Percentiles rank a stretch among this genome's conserved stretches.
Evolutionary conservation across 2,888 invertebrate genomes (phyloP).

Genomic region (Microdon myrmicae): DNA sequence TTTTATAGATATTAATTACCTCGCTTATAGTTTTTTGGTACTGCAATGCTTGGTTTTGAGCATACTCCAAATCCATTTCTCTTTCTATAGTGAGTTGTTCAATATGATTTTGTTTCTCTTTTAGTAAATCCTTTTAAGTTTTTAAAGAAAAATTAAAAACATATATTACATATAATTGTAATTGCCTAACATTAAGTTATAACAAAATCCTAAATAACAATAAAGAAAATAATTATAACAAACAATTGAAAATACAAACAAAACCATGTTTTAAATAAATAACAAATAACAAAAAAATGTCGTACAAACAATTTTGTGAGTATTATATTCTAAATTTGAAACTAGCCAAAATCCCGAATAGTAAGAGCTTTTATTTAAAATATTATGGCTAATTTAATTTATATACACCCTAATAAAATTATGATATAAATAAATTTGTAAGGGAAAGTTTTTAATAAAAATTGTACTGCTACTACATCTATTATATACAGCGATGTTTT

Average conservation of each 20-base stretch:
- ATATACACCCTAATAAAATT: too few species aligned
- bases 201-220: neutral
- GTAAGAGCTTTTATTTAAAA: too few species aligned
- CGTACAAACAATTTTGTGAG: too few species aligned
- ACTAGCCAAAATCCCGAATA: too few species aligned
- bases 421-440: too few species aligned
- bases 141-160: neutral
- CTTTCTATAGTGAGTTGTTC: conserved; percentile 91
- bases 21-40: conserved; percentile 66
- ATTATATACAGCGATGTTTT: too few species aligned
- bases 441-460: too few species aligned
- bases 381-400: too few species aligned
- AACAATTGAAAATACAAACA: neutral
- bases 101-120: conserved; percentile 94
- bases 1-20: conserved; percentile 60
- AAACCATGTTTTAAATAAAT: too few species aligned
- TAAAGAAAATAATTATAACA: neutral
- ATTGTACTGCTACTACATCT: too few species aligned
- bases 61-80: conserved; percentile 89
- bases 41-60: conserved; percentile 75
- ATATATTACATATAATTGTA: neutral
- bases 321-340: too few species aligned
- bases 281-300: too few species aligned
- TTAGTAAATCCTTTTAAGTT: conserved; percentile 78
- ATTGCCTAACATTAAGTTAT: neutral